These are phyloP conservation scores for Eutrigla gurnardus DNA, from an alignment of 2,797 vertebrate genomes.

Conservation along the genomic window DNA sequence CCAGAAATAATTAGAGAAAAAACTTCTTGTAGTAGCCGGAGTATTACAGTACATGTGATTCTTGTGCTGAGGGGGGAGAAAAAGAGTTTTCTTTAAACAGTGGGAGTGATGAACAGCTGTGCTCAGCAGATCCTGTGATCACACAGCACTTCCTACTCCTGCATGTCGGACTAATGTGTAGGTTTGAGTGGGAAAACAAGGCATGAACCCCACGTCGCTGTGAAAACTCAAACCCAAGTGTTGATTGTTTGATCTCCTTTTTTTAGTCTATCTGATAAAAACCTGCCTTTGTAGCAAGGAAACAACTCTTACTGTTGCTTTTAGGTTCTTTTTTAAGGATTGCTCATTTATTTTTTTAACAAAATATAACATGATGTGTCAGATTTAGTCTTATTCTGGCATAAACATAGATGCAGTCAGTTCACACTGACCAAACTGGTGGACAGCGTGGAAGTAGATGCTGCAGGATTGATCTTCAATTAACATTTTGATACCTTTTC, in stretches of 20 bases:
- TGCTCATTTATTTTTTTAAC: no score
- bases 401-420: neutral
- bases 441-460: neutral
- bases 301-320: neutral
- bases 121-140: conserved; percentile 19
- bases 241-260: neutral
- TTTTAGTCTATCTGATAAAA: neutral
- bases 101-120: conserved; percentile 15
- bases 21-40: neutral
- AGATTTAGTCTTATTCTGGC: neutral
- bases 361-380: no score
- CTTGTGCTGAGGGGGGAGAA: neutral
- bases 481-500: neutral
- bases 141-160: conserved; percentile 14
- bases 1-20: no score
- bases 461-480: neutral
- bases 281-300: neutral
- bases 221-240: neutral
- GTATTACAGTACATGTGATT: neutral
- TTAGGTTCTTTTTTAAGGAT: neutral
- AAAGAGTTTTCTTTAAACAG: conserved; percentile 2
- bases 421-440: neutral
- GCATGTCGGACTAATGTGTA: conserved; percentile 11
- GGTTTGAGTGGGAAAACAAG: neutral
- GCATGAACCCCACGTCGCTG: neutral